These are phyloP conservation scores for Oryzias celebensis DNA, from an alignment of 2,113 vertebrate species.

Conservation along the genomic window DNA sequence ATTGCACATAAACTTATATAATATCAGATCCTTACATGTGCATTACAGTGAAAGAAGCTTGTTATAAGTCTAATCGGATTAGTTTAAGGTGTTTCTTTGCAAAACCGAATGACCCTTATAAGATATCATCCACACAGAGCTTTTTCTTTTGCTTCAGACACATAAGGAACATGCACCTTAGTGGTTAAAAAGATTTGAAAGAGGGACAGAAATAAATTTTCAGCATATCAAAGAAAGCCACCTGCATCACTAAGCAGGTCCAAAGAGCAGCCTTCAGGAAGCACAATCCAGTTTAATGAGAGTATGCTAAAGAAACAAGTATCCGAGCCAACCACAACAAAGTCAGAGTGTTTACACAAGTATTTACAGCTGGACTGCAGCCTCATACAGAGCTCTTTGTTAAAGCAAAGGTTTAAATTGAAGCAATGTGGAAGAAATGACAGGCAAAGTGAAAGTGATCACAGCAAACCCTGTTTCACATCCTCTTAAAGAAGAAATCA, in stretches of 20 bases:
- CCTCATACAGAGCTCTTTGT: conserved; percentile 21
- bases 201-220: conserved; percentile 36
- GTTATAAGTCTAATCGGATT: no score
- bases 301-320: conserved; percentile 32
- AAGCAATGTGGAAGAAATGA: conserved; percentile 21
- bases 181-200: conserved; percentile 44
- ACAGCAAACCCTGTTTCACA: neutral
- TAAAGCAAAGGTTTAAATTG: conserved; percentile 29
- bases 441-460: neutral
- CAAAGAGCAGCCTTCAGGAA: conserved; percentile 48
- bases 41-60: no score
- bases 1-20: no score
- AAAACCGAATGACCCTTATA: no score
- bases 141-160: conserved; percentile 14
- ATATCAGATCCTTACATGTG: no score
- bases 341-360: conserved; percentile 51
- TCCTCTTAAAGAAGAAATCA: neutral
- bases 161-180: conserved; percentile 13
- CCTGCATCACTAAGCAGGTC: conserved; percentile 61
- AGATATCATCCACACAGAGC: no score
- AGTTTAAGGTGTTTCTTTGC: no score
- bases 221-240: conserved; percentile 49
- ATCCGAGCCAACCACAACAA: conserved; percentile 56
- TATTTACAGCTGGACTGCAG: conserved; percentile 51
- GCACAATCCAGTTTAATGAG: conserved; percentile 55